These are phyloP conservation scores for Platerodrilus igneus DNA, from an alignment of 2,888 invertebrate species.

Conservation along the genomic window DNA sequence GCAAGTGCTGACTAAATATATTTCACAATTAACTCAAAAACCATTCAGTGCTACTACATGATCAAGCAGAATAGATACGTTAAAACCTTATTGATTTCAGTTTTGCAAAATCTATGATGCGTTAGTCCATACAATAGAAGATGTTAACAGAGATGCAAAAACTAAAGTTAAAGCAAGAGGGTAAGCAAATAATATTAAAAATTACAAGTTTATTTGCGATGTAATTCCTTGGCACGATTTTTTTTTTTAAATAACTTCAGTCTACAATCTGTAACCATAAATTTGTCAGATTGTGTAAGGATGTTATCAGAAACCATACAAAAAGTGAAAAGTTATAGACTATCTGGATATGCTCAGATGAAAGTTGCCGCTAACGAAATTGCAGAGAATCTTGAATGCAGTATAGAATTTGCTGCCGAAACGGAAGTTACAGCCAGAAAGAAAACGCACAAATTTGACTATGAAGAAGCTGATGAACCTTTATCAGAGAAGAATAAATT, in stretches of 20 bases:
- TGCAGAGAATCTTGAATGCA: constrained; percentile 21
- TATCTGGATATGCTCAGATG: too few relatives aligned
- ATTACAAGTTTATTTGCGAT: too few relatives aligned
- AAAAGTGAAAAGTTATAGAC: too few relatives aligned
- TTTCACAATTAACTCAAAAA: constrained; percentile 11
- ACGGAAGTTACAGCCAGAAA: constrained; percentile 19
- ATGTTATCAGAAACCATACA: too few relatives aligned
- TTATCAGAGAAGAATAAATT: constrained; percentile 21
- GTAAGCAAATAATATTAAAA: constrained; percentile 19
- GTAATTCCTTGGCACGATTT: constrained; percentile 13
- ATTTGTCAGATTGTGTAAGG: constrained; percentile 18
- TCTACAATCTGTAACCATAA: constrained; percentile 21
- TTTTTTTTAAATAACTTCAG: constrained; percentile 20
- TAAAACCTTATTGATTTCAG: constrained; percentile 9
- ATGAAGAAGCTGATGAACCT: constrained; percentile 23
- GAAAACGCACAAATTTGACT: constrained; percentile 12
- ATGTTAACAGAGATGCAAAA: constrained; percentile 11
- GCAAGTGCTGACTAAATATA: constrained; percentile 13
- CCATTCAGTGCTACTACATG: constrained; percentile 1
- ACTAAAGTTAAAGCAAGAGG: constrained; percentile 17
- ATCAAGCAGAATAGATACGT: constrained; percentile 8
- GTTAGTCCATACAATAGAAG: not conserved
- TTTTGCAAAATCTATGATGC: constrained; percentile 15
- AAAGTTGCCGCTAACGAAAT: constrained; percentile 20
- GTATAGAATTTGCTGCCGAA: constrained; percentile 16